phyloP scores from a whole-genome alignment of 2,888 invertebrate species.

The Xestia rhomboidea region DNA sequence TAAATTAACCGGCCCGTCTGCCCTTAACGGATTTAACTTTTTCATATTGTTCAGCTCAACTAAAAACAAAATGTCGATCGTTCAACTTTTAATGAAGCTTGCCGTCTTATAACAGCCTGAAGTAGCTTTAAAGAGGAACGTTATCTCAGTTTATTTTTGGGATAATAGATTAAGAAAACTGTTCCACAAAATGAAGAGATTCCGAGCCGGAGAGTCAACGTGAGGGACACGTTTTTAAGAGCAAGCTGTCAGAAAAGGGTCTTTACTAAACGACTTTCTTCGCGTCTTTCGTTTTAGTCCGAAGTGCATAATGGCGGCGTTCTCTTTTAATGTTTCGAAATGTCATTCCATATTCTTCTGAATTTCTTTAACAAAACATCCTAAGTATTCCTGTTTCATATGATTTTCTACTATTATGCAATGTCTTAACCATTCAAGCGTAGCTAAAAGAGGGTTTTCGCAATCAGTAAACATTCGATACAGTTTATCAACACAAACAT shows the following conservation, averaged over 20 bases:
- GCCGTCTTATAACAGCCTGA: constrained; percentile 31
- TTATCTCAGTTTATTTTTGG: constrained; percentile 51
- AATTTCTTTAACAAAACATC: not conserved
- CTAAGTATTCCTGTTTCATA: not conserved
- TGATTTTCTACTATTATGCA: not conserved
- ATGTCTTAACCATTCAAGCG: not conserved
- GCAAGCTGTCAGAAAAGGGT: constrained; percentile 36
- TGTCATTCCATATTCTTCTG: not conserved
- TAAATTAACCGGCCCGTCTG: constrained; percentile 75
- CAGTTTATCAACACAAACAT: constrained; percentile 1
- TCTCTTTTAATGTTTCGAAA: constrained; percentile 23
- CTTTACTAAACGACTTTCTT: constrained; percentile 23
- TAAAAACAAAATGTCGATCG: constrained; percentile 71
- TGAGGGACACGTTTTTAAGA: constrained; percentile 40
- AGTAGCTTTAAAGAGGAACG: constrained; percentile 35
- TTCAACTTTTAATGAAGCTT: constrained; percentile 75
- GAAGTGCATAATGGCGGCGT: constrained; percentile 41
- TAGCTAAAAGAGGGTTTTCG: not conserved
- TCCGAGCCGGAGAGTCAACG: constrained; percentile 25
- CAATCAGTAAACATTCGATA: not conserved
- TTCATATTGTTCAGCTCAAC: constrained; percentile 60
- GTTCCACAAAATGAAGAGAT: constrained; percentile 32
- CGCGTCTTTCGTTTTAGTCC: constrained; percentile 26
- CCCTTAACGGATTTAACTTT: constrained; percentile 71
- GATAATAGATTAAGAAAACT: constrained; percentile 52